Evolutionary conservation across 2,888 invertebrate species (phyloP).

Genomic region (Pteria penguin): DNA sequence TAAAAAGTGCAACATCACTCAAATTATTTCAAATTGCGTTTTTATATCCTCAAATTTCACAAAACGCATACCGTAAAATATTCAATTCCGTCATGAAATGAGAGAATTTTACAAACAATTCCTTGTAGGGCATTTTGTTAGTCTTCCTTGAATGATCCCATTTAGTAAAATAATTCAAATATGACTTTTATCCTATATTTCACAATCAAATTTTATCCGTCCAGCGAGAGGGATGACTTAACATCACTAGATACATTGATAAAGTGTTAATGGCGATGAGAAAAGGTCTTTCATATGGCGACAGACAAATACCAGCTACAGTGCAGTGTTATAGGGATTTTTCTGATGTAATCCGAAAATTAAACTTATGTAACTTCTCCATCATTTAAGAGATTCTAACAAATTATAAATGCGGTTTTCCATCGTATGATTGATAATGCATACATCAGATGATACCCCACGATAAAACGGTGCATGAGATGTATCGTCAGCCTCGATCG

Average conservation of each 20-base stretch:
- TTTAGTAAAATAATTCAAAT: not conserved
- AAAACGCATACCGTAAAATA: not conserved
- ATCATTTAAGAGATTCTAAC: not conserved
- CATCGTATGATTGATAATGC: not conserved
- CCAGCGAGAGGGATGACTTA: no score
- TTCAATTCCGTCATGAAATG: not conserved
- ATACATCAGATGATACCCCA: not conserved
- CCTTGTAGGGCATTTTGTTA: not conserved
- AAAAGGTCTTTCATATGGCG: no score
- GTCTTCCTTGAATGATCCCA: not conserved
- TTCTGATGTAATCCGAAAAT: no score
- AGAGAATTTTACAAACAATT: not conserved
- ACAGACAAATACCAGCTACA: no score
- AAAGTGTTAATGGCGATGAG: no score
- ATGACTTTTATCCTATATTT: no score
- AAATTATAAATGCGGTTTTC: not conserved
- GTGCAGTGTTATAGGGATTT: no score
- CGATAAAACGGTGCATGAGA: not conserved
- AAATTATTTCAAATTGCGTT: not conserved
- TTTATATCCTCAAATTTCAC: not conserved
- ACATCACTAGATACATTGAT: no score
- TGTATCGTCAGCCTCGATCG: not conserved
- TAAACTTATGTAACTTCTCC: no score
- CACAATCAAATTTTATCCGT: no score
- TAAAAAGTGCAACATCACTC: not conserved